phyloP scores from a whole-genome alignment of 2,113 vertebrate species.

The Hemiprocne comata region DNA sequence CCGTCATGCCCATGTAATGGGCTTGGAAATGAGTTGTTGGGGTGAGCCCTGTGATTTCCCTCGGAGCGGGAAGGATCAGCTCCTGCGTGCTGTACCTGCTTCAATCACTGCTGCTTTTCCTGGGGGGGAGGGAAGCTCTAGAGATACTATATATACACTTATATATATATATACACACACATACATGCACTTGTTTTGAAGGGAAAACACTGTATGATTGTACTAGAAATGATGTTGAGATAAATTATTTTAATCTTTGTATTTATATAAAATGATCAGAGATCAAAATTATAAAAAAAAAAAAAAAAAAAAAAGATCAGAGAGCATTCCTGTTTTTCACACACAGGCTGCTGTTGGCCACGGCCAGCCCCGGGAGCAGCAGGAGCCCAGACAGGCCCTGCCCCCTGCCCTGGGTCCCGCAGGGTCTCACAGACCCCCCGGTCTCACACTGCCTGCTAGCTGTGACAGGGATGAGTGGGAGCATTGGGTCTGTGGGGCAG shows the following conservation, averaged over 20 bases:
- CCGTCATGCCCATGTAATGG: not conserved
- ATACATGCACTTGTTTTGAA: conserved; percentile 35
- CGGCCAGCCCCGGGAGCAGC: not conserved
- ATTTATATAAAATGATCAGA: conserved; percentile 60
- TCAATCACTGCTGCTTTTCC: conserved; percentile 47
- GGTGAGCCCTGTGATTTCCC: not conserved
- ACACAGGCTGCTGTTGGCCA: not conserved
- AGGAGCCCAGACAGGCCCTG: not conserved
- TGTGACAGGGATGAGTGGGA: not conserved
- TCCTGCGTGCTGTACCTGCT: conserved; percentile 17
- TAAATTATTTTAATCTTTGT: conserved; percentile 67
- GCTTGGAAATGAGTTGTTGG: not conserved
- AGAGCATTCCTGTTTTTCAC: not conserved
- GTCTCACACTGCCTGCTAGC: not conserved
- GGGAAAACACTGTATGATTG: conserved; percentile 51
- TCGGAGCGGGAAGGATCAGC: not conserved
- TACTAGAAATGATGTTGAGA: conserved; percentile 44
- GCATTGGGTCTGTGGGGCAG: not conserved
- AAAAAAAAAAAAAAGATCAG: not conserved
- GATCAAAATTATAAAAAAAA: not conserved
- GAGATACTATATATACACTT: conserved; percentile 25
- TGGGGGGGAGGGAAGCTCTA: not conserved
- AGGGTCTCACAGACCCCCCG: not conserved
- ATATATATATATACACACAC: not conserved
- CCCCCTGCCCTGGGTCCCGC: not conserved